Conservation (phyloP, 2,888 invertebrate species). For the Noctua pronuba region DNA sequence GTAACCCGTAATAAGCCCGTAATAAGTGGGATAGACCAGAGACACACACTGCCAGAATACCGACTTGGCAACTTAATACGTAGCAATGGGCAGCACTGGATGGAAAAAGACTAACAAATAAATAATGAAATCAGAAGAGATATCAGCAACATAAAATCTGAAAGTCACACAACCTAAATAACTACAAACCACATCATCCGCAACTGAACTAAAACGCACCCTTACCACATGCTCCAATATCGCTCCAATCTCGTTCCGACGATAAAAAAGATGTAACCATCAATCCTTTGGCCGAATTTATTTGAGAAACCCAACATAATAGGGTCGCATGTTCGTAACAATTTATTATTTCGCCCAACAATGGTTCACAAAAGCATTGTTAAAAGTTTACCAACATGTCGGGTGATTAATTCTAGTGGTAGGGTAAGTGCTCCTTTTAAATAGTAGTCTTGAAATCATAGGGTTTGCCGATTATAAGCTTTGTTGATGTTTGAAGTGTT, state of each 20-base stretch:
- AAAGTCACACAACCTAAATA: not conserved
- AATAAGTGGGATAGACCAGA: too few species aligned
- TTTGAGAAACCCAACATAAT: conserved; percentile 77
- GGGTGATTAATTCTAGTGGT: conserved; percentile 88
- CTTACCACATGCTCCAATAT: conserved; percentile 53
- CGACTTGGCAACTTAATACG: not conserved
- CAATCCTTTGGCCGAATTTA: conserved; percentile 80
- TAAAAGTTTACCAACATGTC: conserved; percentile 88
- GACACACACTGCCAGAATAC: not conserved
- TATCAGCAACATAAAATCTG: too few species aligned
- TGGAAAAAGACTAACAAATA: not conserved
- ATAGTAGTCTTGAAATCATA: conserved; percentile 57
- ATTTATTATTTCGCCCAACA: conserved; percentile 75
- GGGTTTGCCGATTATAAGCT: conserved; percentile 53
- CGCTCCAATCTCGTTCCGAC: conserved; percentile 59
- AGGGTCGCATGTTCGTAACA: conserved; percentile 68
- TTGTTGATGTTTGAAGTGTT: conserved; percentile 59
- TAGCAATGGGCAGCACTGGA: not conserved
- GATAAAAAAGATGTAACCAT: conserved; percentile 78
- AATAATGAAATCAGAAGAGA: not conserved
- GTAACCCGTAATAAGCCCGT: too few species aligned
- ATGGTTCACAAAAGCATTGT: conserved; percentile 80
- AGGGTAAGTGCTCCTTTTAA: conserved; percentile 80
- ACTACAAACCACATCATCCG: conserved; percentile 13
- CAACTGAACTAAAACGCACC: conserved; percentile 15